A percentile compares a stretch with the other conserved stretches of the same genome.
These are phyloP conservation scores for Cremastinae sp. DNA, from an alignment of 2,888 invertebrate genomes.

Conservation along the genomic window DNA sequence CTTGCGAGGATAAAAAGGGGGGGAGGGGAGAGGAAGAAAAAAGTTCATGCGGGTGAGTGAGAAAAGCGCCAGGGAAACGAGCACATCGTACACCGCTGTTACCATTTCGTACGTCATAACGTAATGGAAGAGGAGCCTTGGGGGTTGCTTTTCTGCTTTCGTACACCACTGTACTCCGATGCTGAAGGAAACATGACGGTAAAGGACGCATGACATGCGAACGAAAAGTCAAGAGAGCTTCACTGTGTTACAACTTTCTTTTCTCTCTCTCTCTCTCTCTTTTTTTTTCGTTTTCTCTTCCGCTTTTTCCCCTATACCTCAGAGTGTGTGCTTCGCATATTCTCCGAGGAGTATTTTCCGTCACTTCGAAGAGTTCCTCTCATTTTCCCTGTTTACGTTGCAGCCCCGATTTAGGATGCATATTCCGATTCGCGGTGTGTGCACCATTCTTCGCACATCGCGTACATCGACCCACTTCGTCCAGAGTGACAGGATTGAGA, in stretches of 20 bases:
- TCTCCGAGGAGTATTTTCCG: conserved; percentile 38
- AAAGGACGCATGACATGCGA: conserved; percentile 31
- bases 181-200: conserved; percentile 42
- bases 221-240: conserved; percentile 48
- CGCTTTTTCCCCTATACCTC: neutral
- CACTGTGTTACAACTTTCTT: conserved; percentile 23
- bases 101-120: conserved; percentile 56
- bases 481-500: too few relatives aligned
- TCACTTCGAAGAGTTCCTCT: conserved; percentile 41
- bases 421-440: too few relatives aligned
- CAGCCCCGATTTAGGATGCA: too few relatives aligned
- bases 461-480: neutral
- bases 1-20: neutral
- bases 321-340: conserved; percentile 9
- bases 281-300: too few relatives aligned
- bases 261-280: too few relatives aligned
- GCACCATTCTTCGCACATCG: neutral
- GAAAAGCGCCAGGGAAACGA: conserved; percentile 35
- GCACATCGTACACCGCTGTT: conserved; percentile 24
- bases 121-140: conserved; percentile 61
- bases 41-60: neutral
- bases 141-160: conserved; percentile 43
- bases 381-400: conserved; percentile 29
- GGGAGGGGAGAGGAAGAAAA: neutral
- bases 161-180: conserved; percentile 25